These are phyloP conservation scores for Phanerotoma sp. DNA, from an alignment of 2,888 invertebrate species.

Conservation along the genomic window DNA sequence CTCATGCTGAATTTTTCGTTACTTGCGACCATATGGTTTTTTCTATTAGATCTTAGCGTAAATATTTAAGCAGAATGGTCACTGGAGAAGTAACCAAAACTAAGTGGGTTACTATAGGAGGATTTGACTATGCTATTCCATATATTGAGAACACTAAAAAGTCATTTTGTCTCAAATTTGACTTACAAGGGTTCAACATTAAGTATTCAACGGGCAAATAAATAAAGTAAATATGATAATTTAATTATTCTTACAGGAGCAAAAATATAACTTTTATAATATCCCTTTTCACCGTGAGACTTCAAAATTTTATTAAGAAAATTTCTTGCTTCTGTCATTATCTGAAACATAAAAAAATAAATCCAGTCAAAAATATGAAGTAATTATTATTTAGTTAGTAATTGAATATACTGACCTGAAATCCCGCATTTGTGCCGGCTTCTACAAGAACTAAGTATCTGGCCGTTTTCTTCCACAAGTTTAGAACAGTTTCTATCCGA, in stretches of 20 bases:
- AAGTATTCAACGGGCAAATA: too few relatives aligned
- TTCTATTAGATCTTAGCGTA: too few relatives aligned
- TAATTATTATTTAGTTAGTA: not conserved
- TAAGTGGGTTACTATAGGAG: too few relatives aligned
- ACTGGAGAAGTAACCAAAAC: too few relatives aligned
- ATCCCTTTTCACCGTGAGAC: conserved; percentile 42
- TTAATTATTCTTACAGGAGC: conserved; percentile 68
- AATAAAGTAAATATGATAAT: not conserved
- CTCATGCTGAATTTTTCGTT: too few relatives aligned
- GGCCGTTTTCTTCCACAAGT: conserved; percentile 84
- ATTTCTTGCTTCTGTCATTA: conserved; percentile 82
- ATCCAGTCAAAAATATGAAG: conserved; percentile 4
- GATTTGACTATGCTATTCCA: too few relatives aligned
- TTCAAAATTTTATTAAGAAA: too few relatives aligned
- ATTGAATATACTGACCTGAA: conserved; percentile 59
- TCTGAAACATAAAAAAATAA: conserved; percentile 45
- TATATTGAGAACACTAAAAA: too few relatives aligned
- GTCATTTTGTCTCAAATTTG: too few relatives aligned
- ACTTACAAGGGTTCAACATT: too few relatives aligned
- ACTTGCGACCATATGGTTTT: too few relatives aligned
- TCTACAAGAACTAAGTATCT: conserved; percentile 82
- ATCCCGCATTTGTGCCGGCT: conserved; percentile 80
- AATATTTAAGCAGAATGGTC: too few relatives aligned
- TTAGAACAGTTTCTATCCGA: conserved; percentile 70
- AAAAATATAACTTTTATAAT: conserved; percentile 65